phyloP scores from a whole-genome alignment of 2,797 vertebrate genomes.

The Galaxias olidus region DNA sequence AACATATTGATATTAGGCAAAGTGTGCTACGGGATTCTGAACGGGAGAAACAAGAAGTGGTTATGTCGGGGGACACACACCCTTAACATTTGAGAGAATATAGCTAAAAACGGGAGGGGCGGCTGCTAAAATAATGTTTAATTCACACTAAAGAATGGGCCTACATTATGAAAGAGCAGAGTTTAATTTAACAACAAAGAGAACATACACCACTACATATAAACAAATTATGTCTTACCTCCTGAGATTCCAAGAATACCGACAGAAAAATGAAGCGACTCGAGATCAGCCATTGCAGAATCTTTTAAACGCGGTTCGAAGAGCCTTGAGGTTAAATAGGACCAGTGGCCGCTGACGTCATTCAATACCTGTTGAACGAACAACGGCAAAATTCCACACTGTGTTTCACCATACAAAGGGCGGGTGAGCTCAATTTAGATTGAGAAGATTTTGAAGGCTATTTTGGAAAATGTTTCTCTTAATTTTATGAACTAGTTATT shows the following conservation, averaged over 20 bases:
- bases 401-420: no score
- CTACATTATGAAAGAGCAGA: not conserved
- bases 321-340: not conserved
- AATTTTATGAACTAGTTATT: no score
- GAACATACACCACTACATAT: not conserved
- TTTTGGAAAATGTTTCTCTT: no score
- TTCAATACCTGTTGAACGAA: not conserved
- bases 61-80: no score
- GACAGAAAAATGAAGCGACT: constrained; percentile 72
- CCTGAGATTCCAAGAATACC: constrained; percentile 75
- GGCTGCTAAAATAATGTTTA: not conserved
- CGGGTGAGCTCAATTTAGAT: no score
- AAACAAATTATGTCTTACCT: constrained; percentile 63
- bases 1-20: no score
- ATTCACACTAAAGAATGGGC: not conserved
- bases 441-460: no score
- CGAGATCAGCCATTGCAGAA: constrained; percentile 46
- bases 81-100: no score
- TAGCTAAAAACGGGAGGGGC: no score
- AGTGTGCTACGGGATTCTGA: no score
- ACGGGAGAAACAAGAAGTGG: no score
- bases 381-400: not conserved
- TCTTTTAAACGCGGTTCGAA: not conserved
- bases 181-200: not conserved
- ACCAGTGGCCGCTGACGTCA: not conserved